Evolutionary conservation across 2,888 invertebrate species (phyloP), one percentile per base, ranked within the genome.

Genomic region (Ganaspis brasiliensis): DNA sequence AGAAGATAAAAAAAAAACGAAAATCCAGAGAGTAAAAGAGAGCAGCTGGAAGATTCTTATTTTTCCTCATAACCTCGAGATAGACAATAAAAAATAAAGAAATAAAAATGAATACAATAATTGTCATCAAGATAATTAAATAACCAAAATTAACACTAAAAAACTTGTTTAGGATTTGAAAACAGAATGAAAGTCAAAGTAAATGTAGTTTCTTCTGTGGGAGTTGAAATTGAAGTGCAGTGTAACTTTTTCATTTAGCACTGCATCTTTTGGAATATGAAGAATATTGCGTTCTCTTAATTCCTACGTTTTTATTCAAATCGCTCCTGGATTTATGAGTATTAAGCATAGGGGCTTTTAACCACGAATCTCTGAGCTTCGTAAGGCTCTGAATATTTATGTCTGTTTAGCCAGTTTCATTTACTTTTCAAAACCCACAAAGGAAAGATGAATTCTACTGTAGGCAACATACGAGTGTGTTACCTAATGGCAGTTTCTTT

Each of bases 311-410:
- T 67, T 45, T 61, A 67, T 24, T 67, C 63, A 45, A 21, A 45
- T 45, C 21, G 63, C 63, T 67, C 45, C 3, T n/a, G 45, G 83
- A 87, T 87, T 84, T 83, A 85, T 80, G 80, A 75, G 78, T 78
- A 83, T 87, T 85, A 85, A 85, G 82, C 82, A 82, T 84, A 82
- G 81, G 82, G 80, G 84, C 84, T n/a, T 86, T 85, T 84, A 86
- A 84, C 82, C 78, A 76, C 82, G 82, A 81, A 82, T 82, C 76
- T 81, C 81, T 72, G 61, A 74, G 78, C 79, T 70, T 73, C 76
- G 78, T 80, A 80, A 82, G 78, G 72, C 80, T 82, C 76, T 82
- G 79, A 83, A 84, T 84, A 86, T 86, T 85, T 86, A 85, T 84
- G 82, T 77, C 80, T 77, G 76, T 78, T 76, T 81, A 81, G 79